Percentiles rank a stretch among this genome's conserved stretches.
Evolutionary conservation across 2,888 invertebrate genomes (phyloP).

Genomic region (Drosophila ustulata): DNA sequence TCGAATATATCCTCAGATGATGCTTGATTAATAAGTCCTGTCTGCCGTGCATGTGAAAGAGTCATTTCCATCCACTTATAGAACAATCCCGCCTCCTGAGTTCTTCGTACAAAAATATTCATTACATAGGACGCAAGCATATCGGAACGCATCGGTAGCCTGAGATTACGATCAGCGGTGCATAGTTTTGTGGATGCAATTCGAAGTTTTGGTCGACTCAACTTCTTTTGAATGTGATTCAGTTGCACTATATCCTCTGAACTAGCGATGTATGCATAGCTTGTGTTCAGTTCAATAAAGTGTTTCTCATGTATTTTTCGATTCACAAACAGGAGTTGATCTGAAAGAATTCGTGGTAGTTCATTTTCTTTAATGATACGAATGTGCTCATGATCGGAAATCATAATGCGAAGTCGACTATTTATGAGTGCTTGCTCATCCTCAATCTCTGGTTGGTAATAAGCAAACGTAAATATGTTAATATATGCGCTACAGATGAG

Average conservation of each 20-base stretch:
- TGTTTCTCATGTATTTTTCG: background rate
- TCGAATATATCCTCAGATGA: conserved; percentile 1
- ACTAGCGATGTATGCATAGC: conserved; percentile 8
- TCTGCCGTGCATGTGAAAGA: background rate
- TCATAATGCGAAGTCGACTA: conserved; percentile 16
- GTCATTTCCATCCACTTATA: conserved; percentile 6
- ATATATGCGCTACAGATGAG: background rate
- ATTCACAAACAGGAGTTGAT: conserved; percentile 5
- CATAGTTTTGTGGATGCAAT: background rate
- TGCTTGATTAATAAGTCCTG: background rate
- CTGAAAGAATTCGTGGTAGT: background rate
- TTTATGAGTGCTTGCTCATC: background rate
- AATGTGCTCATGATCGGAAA: no score
- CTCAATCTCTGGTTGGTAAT: background rate
- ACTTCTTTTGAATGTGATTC: background rate
- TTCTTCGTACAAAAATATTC: background rate
- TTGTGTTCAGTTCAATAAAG: conserved; percentile 1
- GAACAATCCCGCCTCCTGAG: background rate
- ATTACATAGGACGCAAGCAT: background rate
- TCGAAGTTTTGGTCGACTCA: conserved; percentile 10
- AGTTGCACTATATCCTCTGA: background rate
- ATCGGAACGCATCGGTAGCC: background rate
- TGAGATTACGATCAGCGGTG: background rate
- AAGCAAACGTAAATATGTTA: conserved; percentile 4
- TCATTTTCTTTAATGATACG: background rate